Conservation (phyloP, 2,113 vertebrate species). For the Labrus mixtus region DNA sequence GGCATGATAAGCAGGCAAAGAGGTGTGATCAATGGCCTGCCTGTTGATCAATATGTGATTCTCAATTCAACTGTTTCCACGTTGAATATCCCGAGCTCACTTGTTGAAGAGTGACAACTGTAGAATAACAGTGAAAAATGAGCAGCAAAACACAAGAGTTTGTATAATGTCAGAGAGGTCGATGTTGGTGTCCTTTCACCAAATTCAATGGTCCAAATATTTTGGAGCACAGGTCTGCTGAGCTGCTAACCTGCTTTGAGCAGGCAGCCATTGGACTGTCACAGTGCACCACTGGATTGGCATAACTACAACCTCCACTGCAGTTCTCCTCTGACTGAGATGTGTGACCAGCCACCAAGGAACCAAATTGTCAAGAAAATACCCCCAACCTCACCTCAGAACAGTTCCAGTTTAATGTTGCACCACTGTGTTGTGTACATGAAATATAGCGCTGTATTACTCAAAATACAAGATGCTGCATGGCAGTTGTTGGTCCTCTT, state of each 20-base stretch:
- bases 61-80: too few relatives aligned
- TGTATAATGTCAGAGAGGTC: background rate
- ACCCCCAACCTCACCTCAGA: conserved; percentile 4
- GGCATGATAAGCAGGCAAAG: too few relatives aligned
- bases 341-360: conserved; percentile 21
- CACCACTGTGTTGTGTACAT: background rate
- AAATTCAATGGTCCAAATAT: background rate
- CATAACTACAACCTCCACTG: background rate
- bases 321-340: conserved; percentile 11
- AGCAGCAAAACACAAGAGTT: too few relatives aligned
- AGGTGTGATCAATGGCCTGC: too few relatives aligned
- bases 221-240: background rate
- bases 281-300: background rate
- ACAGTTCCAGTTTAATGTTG: background rate
- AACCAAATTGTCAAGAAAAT: conserved; percentile 37
- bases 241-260: background rate
- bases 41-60: too few relatives aligned
- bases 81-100: too few relatives aligned
- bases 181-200: background rate
- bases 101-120: too few relatives aligned
- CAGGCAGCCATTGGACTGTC: background rate
- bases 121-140: too few relatives aligned
- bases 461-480: background rate
- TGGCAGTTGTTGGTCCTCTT: background rate
- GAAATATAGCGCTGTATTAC: background rate